Conservation (phyloP, 2,113 vertebrate genomes). For the Orientallactaga bullata region DNA sequence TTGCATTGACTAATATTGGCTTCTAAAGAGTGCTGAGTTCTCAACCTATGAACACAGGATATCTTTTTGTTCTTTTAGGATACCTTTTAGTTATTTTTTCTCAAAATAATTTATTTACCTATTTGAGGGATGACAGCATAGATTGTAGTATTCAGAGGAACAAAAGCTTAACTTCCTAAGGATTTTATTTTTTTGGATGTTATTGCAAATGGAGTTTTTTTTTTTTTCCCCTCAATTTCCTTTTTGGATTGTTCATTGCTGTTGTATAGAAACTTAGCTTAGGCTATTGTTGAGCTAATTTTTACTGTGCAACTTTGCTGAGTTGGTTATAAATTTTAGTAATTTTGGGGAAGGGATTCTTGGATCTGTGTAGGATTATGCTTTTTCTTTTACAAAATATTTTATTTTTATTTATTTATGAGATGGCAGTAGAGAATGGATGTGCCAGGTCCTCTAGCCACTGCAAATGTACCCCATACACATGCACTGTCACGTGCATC, state of each 20-base stretch:
- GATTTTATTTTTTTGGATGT: not conserved
- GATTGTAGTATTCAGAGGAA: not conserved
- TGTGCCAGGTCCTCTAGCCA: too few relatives aligned
- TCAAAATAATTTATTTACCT: too few relatives aligned
- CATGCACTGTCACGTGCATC: too few relatives aligned
- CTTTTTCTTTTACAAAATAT: too few relatives aligned
- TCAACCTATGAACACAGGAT: not conserved
- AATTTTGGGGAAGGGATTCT: not conserved
- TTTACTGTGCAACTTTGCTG: not conserved
- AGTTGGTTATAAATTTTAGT: not conserved
- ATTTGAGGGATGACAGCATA: not conserved
- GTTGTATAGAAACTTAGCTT: not conserved
- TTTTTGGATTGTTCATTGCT: too few relatives aligned
- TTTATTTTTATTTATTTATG: too few relatives aligned
- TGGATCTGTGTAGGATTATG: not conserved
- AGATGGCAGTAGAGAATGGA: too few relatives aligned
- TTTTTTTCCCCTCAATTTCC: not conserved
- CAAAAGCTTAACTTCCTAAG: too few relatives aligned
- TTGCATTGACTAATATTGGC: not conserved
- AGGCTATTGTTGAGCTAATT: not conserved
- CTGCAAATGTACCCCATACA: too few relatives aligned
- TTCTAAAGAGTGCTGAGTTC: not conserved
- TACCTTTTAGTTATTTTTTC: not conserved
- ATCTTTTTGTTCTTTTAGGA: not conserved
- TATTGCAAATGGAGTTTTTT: not conserved